Evolutionary conservation across 2,888 invertebrate species (phyloP).

Genomic region (Achlya flavicornis): DNA sequence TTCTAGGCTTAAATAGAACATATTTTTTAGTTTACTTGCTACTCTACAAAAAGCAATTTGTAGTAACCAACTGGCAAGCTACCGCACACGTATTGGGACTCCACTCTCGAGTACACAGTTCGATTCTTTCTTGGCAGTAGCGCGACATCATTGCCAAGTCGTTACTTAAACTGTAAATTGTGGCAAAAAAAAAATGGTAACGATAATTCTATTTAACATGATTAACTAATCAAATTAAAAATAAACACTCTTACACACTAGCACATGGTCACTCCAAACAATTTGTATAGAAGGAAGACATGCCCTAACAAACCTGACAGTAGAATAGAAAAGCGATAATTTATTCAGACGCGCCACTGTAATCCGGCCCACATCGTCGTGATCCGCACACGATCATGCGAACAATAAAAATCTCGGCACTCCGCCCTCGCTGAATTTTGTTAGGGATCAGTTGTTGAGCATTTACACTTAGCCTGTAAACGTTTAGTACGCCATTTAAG

Average conservation of each 20-base stretch:
- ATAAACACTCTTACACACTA: constrained; percentile 34
- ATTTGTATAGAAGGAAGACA: constrained; percentile 14
- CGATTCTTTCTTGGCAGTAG: too few relatives aligned
- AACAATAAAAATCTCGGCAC: constrained; percentile 72
- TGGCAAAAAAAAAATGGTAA: background rate
- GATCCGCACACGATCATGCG: constrained; percentile 54
- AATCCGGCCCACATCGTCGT: constrained; percentile 53
- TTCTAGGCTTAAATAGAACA: too few relatives aligned
- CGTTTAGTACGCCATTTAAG: background rate
- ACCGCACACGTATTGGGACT: too few relatives aligned
- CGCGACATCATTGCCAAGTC: too few relatives aligned
- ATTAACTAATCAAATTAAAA: constrained; percentile 36
- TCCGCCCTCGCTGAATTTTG: constrained; percentile 36
- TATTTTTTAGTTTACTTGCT: too few relatives aligned
- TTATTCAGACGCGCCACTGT: constrained; percentile 61
- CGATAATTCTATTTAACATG: background rate
- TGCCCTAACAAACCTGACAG: constrained; percentile 29
- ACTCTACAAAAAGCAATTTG: too few relatives aligned
- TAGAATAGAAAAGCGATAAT: constrained; percentile 64
- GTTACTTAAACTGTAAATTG: too few relatives aligned
- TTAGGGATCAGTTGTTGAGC: constrained; percentile 24
- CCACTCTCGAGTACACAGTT: too few relatives aligned
- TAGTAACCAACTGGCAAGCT: too few relatives aligned
- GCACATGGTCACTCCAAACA: background rate
- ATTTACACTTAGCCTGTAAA: constrained; percentile 17